Evolutionary conservation across 92 coral and sea anemone genomes (phyloP), one percentile per base, ranked within the genome.

Genomic region (Porites cylindrica): DNA sequence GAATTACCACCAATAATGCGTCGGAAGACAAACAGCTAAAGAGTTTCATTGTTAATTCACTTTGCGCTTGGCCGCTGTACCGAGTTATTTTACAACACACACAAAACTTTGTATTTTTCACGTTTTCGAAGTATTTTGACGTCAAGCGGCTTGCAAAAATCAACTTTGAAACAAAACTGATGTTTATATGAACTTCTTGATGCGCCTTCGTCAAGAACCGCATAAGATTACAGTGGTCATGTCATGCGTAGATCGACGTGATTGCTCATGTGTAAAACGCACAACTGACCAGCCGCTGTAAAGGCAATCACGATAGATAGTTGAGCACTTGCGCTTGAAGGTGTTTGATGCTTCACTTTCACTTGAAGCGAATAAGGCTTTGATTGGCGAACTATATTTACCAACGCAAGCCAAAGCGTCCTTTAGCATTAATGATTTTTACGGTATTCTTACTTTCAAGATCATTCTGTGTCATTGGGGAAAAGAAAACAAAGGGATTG

Each of bases 1-100:
- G 87, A 83, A 60, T 75, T 83, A 75, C 87, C 87, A 83, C 63
- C 51, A 63, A 83, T 73, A 83, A 83, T 72, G 23, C 43, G 52
- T 50, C 14, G 32, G 58, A 20, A 52, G 43, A 83, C 80, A 83
- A 83, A 75, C 59, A 56, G 18, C 65, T 24, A 23, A 2, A 83
- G 18, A 67, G 14, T 13, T 79, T 51, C 11, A 62, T 50, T 63
- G n/a, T 72, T 77, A 29, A 59, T 32, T 70, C 32, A 32, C 9
- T 38, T 70, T 82, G 11, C 21, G 78, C 86, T 70, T 59, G 68
- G 60, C 9, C 78, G 50, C 85, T 54, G 16, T 56, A 6, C 51
- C 70, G 69, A 80, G 10, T 20, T 80, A 66, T 50, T 75, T 59
- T 19, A 20, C 56, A 66, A 67, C 7, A 70, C 77, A 54, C 24